phyloP scores from a whole-genome alignment of 2,888 invertebrate species.

The Ceriagrion tenellum region DNA sequence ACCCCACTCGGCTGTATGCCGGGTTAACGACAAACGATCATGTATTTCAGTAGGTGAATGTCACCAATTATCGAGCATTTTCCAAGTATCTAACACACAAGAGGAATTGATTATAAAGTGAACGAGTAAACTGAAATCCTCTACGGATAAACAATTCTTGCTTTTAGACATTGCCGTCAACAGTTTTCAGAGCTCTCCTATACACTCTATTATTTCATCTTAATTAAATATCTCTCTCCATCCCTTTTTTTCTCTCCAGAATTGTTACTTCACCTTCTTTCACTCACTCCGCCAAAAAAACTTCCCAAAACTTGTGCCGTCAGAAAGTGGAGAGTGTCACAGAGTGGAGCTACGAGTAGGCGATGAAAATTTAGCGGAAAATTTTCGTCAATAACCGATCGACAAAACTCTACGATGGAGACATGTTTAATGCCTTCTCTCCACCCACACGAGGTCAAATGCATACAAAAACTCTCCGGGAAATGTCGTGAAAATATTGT shows the following conservation, averaged over 20 bases:
- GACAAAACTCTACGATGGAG: background rate
- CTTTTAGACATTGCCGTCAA: background rate
- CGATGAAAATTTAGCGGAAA: background rate
- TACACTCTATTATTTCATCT: background rate
- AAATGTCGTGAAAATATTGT: background rate
- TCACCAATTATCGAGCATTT: too few species aligned
- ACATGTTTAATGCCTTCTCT: background rate
- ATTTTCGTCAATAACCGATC: too few species aligned
- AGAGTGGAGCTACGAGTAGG: too few species aligned
- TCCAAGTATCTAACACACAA: too few species aligned
- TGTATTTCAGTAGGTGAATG: too few species aligned
- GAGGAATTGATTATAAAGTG: background rate
- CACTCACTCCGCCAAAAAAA: too few species aligned
- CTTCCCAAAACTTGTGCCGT: too few species aligned
- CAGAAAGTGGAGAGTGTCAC: too few species aligned
- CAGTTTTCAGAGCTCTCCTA: background rate
- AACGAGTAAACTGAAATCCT: background rate
- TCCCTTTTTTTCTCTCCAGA: background rate
- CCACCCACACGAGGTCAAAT: background rate
- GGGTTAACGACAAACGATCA: too few species aligned
- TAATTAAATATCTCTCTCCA: too few species aligned
- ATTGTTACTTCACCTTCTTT: too few species aligned
- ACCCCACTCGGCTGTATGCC: too few species aligned
- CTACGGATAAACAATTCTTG: background rate
- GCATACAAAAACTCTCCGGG: background rate